A percentile compares a stretch with the other conserved stretches of the same genome.
Conservation (phyloP, 1,140 invertebrate genomes). For the Drosophila parvula region DNA sequence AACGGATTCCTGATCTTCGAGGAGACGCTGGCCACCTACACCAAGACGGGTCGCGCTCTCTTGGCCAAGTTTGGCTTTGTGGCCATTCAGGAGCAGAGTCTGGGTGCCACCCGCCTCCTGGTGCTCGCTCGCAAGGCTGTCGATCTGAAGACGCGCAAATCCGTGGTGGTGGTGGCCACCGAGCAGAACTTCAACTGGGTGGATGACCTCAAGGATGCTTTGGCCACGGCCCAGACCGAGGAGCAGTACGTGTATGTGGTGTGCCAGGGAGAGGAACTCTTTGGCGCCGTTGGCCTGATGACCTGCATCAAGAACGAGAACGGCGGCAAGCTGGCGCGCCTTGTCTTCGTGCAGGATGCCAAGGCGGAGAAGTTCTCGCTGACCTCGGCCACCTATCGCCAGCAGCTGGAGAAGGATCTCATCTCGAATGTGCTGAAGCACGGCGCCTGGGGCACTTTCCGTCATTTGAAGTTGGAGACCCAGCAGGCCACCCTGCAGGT, state of each 20-base stretch:
- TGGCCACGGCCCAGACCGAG: slow-evolving; percentile 86
- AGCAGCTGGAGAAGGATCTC: slow-evolving; percentile 90
- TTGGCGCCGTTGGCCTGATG: slow-evolving; percentile 93
- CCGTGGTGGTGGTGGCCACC: slow-evolving; percentile 84
- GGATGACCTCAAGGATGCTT: slow-evolving; percentile 89
- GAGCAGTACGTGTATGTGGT: slow-evolving; percentile 89
- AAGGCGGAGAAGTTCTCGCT: slow-evolving; percentile 87
- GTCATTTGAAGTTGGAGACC: slow-evolving; percentile 89
- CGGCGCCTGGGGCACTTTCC: slow-evolving; percentile 92
- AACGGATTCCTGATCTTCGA: slow-evolving; percentile 92
- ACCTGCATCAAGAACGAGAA: slow-evolving; percentile 95
- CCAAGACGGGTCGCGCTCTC: slow-evolving; percentile 82
- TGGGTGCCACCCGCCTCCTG: slow-evolving; percentile 86
- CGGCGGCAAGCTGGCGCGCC: slow-evolving; percentile 90
- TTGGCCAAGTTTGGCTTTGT: slow-evolving; percentile 85
- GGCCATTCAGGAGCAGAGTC: slow-evolving; percentile 84
- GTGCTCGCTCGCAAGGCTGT: slow-evolving; percentile 86
- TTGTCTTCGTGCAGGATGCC: slow-evolving; percentile 88
- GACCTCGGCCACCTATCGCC: slow-evolving; percentile 85
- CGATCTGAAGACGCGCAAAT: slow-evolving; percentile 73
- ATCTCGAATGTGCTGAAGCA: slow-evolving; percentile 92
- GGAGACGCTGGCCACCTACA: slow-evolving; percentile 87
- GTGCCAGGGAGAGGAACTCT: slow-evolving; percentile 87
- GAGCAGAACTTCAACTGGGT: slow-evolving; percentile 92
- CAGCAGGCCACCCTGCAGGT: slow-evolving; percentile 88